Conservation (phyloP, 1,140 invertebrate genomes). For the Drosophila ironensis region DNA sequence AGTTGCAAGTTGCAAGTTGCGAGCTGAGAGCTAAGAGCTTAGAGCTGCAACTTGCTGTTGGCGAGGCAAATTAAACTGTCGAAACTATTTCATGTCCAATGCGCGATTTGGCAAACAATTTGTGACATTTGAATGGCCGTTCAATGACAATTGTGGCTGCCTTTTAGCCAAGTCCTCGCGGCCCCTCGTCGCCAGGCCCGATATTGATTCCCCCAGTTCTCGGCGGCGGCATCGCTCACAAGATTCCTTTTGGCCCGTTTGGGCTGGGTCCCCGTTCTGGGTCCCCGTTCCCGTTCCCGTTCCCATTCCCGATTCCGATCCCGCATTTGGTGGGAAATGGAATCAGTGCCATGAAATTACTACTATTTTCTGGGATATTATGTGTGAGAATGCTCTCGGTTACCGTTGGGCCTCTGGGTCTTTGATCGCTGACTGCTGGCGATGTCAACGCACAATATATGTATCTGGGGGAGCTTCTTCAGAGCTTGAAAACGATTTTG, state of each 20-base stretch:
- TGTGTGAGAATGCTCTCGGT: slow-evolving; percentile 30
- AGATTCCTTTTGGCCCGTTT: slow-evolving; percentile 13
- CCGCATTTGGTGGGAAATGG: slow-evolving; percentile 42
- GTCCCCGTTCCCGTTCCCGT: too few species aligned
- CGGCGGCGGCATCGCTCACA: slow-evolving; percentile 44
- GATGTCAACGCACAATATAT: too few species aligned
- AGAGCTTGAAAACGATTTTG: too few species aligned
- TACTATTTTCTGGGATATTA: slow-evolving; percentile 27
- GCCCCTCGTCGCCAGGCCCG: slow-evolving; percentile 5
- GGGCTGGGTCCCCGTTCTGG: slow-evolving; percentile 28
- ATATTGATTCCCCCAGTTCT: slow-evolving; percentile 36
- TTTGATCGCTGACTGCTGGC: not conserved
- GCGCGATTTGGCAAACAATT: slow-evolving; percentile 81
- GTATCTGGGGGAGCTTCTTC: too few species aligned
- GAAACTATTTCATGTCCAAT: slow-evolving; percentile 82
- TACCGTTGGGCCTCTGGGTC: slow-evolving; percentile 17
- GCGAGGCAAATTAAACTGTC: slow-evolving; percentile 82
- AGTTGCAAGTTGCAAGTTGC: slow-evolving; percentile 18
- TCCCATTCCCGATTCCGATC: too few species aligned
- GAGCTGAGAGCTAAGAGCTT: too few species aligned
- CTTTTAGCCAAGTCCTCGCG: slow-evolving; percentile 45
- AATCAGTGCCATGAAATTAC: slow-evolving; percentile 39
- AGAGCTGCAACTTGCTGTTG: slow-evolving; percentile 29
- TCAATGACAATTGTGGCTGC: slow-evolving; percentile 73
- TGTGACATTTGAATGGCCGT: slow-evolving; percentile 82